These are phyloP conservation scores for Onychorhynchus coronatus DNA, from an alignment of 2,113 vertebrate genomes.

Conservation along the genomic window DNA sequence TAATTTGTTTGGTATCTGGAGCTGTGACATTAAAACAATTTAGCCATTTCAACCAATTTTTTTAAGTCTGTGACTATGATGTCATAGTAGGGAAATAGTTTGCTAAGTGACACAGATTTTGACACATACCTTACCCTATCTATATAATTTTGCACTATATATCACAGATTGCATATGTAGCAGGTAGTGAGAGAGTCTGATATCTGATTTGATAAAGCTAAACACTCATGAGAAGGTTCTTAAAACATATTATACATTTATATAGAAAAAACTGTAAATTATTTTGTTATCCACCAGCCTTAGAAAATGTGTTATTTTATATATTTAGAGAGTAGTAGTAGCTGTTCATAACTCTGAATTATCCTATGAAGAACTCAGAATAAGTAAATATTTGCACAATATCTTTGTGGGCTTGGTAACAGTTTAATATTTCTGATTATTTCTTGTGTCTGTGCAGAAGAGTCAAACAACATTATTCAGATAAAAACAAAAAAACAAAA, in stretches of 20 bases:
- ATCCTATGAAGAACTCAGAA: background rate
- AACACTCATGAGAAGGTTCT: background rate
- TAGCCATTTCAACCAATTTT: background rate
- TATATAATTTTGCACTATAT: background rate
- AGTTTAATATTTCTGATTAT: background rate
- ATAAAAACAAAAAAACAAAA: background rate
- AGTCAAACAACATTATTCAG: background rate
- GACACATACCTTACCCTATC: background rate
- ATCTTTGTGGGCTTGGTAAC: background rate
- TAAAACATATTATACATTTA: background rate
- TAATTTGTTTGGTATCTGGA: background rate
- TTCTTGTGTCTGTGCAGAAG: background rate
- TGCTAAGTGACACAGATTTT: background rate
- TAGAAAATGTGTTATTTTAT: background rate
- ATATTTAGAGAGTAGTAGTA: background rate
- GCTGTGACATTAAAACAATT: background rate
- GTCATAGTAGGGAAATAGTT: background rate
- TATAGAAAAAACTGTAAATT: background rate
- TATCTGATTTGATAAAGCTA: background rate
- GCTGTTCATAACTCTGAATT: background rate
- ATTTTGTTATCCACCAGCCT: background rate
- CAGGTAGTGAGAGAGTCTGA: background rate
- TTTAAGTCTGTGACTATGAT: background rate
- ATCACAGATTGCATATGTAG: background rate
- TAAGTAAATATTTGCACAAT: background rate